Evolutionary conservation across 2,113 vertebrate genomes (phyloP), one percentile per base, ranked within the genome.

Genomic region (Nanorana parkeri): DNA sequence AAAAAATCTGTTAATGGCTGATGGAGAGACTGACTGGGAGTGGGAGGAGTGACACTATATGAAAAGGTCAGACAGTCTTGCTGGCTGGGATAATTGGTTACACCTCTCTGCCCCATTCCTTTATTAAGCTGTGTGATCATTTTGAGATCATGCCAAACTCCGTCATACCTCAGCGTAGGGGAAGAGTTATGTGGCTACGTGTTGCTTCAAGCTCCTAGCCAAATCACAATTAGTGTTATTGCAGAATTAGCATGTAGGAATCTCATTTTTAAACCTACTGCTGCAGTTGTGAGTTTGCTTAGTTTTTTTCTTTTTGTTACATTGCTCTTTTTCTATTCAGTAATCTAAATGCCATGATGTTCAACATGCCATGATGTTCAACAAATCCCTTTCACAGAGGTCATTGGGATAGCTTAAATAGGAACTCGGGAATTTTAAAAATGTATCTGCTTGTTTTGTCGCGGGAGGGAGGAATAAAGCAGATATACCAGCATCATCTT

Each of bases 41-140:
- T 83, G 61, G 72, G 69, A 41, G 69, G 61, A 81, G 63, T 81
- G 80, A 81, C 80, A 66, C 80, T 74, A 52, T 47, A 68, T 75
- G 80, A 63, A 76, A 83, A 76, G 80, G 80, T 67, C 80, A 83
- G 80, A 74, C 71, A 76, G 71, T 54, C 63, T 76, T 51, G 63
- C 80, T 76, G 63, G 72, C 80, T 76, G 80, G 68, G 71, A 83
- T 83, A 83, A 83, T 83, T 83, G 80, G 80, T 76, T 76, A 76
- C 80, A 83, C 80, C 80, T 81, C 80, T 75, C 55, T 56, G 80
- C 56, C 63, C 61, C 55, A 68, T 24, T 75, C 71, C 63, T 83
- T 83, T 56, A 83, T 76, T 83, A 83, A 56, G 64, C 52, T 74
- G 61, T 68, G 58, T 76, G 72, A 76, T 83, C 41, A 76, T 83